phyloP scores from a whole-genome alignment of 2,113 vertebrate genomes.

The Echinops telfairi region DNA sequence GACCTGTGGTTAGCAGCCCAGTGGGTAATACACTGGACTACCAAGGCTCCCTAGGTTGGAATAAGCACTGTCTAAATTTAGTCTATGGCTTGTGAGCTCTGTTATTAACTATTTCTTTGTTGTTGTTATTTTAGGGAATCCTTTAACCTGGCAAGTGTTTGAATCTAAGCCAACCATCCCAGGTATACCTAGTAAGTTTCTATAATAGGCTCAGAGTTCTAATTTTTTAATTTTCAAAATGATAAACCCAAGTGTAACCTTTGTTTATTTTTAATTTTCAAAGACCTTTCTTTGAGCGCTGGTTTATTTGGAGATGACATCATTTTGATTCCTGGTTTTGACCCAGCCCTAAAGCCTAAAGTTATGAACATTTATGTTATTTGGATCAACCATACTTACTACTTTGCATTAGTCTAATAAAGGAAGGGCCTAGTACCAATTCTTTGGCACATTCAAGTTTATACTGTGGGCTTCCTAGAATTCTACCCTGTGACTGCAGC shows the following conservation, averaged over 20 bases:
- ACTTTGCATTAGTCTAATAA: not conserved
- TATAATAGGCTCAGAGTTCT: not conserved
- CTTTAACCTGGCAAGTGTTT: constrained; percentile 79
- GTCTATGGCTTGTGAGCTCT: not conserved
- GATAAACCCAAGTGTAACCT: not conserved
- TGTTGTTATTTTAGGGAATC: constrained; percentile 84
- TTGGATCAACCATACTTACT: not conserved
- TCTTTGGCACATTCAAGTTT: not conserved
- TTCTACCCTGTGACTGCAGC: rapidly evolving
- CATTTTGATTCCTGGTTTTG: constrained; percentile 48
- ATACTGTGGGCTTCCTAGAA: not conserved
- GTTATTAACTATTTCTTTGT: constrained; percentile 37
- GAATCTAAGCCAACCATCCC: constrained; percentile 85
- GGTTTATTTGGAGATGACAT: not conserved
- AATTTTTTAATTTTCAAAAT: not conserved
- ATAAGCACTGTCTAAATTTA: not conserved
- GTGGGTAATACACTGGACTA: too few relatives aligned
- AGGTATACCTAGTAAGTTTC: constrained; percentile 88
- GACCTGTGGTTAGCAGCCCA: too few relatives aligned
- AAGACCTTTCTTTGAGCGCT: constrained; percentile 47
- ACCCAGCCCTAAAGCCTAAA: constrained; percentile 2
- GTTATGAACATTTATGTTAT: not conserved
- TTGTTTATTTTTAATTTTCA: constrained; percentile 2
- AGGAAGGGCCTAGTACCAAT: not conserved
- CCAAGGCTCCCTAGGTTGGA: not conserved